These are phyloP conservation scores for Ridgeia piscesae DNA, from an alignment of 1,140 invertebrate genomes.

Conservation along the genomic window DNA sequence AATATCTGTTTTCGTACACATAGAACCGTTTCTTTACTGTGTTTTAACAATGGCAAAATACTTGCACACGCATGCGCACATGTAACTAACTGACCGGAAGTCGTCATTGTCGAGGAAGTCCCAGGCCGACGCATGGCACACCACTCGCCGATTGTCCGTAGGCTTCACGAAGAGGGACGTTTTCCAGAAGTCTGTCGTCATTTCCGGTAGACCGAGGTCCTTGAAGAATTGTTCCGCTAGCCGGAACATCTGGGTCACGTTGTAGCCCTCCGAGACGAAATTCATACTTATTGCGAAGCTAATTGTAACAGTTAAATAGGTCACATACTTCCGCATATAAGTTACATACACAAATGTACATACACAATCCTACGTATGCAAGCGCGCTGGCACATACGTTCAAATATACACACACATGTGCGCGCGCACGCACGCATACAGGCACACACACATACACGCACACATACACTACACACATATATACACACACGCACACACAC, in stretches of 20 bases:
- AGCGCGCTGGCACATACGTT: too few relatives aligned
- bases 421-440: too few relatives aligned
- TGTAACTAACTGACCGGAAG: slow-evolving; percentile 60
- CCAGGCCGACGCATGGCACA: slow-evolving; percentile 92
- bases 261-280: slow-evolving; percentile 64
- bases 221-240: slow-evolving; percentile 85
- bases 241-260: slow-evolving; percentile 67
- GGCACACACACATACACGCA: too few relatives aligned
- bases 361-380: too few relatives aligned
- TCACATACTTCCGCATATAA: neutral
- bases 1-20: too few relatives aligned
- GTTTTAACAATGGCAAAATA: neutral
- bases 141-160: slow-evolving; percentile 63
- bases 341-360: neutral
- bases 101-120: slow-evolving; percentile 86
- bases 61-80: neutral
- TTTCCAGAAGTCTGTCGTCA: slow-evolving; percentile 68
- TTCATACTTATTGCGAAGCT: neutral
- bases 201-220: slow-evolving; percentile 76
- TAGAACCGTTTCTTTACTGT: too few relatives aligned
- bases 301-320: neutral
- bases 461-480: too few relatives aligned
- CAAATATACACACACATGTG: too few relatives aligned
- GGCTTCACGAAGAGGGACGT: slow-evolving; percentile 60
- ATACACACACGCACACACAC: too few relatives aligned